Base-by-base conservation (phyloP, 2,113 vertebrate species). In the Telmatochromis sp. region DNA sequence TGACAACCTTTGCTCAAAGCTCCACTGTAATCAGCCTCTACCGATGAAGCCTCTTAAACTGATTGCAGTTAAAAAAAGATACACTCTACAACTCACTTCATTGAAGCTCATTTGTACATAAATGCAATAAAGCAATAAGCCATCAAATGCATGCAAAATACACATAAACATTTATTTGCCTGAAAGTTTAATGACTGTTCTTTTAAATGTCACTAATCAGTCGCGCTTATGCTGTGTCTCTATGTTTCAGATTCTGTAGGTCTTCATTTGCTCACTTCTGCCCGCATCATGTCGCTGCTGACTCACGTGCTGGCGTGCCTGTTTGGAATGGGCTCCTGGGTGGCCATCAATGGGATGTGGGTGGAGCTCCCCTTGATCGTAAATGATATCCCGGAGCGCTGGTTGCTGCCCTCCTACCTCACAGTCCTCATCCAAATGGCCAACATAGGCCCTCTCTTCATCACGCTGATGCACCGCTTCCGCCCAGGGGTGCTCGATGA, bases 311-410 rank as follows among this genome's bases (percentile, higher is more conserved):
- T 98, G 85, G 95, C 95, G 1, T 97, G 97, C 90, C 93, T 97
- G 17, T 97, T 98, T 19, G 97, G 97, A 17, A 96, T 97, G 57
- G 97, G 97, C 58, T 97, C 97, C 68, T 98, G 97, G 97, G 96
- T 97, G 51, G 97, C 97, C 85, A 97, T 98, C 92, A 98, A 98
- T 21, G 97, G 97, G 23, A 95, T 98, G 94, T 98, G 97, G 97
- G 97, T 98, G 86, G 97, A 98, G 89, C 96, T 98, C 5, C 97
- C 97, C 6, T 88, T 98, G 37, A 33, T 98, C 0, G 97, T 97
- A 17, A 83, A 86, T 3, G 35, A 84, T 5, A 94, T 96, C 73
- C 96, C 97, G 1, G 97, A 98, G 85, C 79, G 85, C 17, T 98
- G 97, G 97, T 88, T 91, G 88, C 95, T 98, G 63, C 97, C 97